Evolutionary conservation across 2,888 invertebrate species (phyloP).

Genomic region (Folsomia candida): DNA sequence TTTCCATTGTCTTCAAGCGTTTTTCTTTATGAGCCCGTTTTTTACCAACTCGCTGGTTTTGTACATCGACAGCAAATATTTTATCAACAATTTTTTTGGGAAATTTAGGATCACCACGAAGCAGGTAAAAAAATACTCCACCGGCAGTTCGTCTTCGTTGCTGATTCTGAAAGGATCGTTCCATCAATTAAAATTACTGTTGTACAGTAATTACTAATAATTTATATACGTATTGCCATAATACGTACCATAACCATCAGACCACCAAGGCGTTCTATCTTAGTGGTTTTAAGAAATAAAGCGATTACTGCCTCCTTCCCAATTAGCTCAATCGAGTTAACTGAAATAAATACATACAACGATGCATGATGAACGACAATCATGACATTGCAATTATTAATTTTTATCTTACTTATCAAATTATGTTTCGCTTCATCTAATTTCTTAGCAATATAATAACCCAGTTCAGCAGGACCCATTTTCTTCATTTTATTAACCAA

Average conservation of each 20-base stretch:
- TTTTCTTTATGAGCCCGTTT: constrained; percentile 22
- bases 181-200: too few relatives aligned
- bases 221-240: too few relatives aligned
- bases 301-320: constrained; percentile 53
- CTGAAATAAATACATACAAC: constrained; percentile 43
- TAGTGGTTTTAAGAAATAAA: constrained; percentile 53
- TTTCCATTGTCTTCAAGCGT: constrained; percentile 20
- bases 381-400: too few relatives aligned
- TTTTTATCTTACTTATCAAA: constrained; percentile 25
- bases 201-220: too few relatives aligned
- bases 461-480: constrained; percentile 31
- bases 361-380: too few relatives aligned
- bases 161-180: constrained; percentile 53
- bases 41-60: constrained; percentile 10
- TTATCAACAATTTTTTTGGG: constrained; percentile 34
- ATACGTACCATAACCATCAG: constrained; percentile 53
- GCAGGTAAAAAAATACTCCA: constrained; percentile 55
- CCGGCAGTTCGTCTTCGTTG: constrained; percentile 56
- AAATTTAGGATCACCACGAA: constrained; percentile 51
- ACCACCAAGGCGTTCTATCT: constrained; percentile 55
- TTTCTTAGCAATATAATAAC: constrained; percentile 40
- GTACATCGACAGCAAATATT: constrained; percentile 42
- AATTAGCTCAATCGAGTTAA: constrained; percentile 50
- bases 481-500: constrained; percentile 22
- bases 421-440: constrained; percentile 38